Evolutionary conservation across 2,797 vertebrate species (phyloP).

Genomic region (Dipus sagitta): DNA sequence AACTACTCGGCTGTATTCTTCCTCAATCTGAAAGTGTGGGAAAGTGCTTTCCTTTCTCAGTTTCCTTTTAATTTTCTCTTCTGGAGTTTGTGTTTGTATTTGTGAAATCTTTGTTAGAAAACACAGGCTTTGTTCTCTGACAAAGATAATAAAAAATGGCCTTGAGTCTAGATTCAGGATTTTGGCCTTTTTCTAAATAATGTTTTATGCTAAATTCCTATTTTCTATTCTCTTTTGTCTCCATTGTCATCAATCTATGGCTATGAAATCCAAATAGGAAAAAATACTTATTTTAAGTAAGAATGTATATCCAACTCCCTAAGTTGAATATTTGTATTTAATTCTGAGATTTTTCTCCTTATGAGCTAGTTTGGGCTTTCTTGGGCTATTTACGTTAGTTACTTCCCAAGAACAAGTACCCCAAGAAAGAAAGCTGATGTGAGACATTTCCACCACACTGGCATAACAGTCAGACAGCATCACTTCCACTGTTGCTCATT

Average conservation of each 20-base stretch:
- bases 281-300: not conserved
- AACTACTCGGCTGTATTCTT: not conserved
- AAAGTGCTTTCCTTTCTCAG: not conserved
- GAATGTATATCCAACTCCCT: not conserved
- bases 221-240: not conserved
- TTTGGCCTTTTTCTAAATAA: not conserved
- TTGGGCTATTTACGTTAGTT: not conserved
- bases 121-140: not conserved
- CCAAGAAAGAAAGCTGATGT: not conserved
- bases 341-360: not conserved
- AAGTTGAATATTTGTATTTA: not conserved
- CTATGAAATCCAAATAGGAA: not conserved
- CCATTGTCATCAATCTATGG: not conserved
- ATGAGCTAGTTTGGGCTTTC: not conserved
- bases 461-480: not conserved
- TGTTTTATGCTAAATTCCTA: not conserved
- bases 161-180: not conserved
- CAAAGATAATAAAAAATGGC: not conserved
- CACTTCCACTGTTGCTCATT: not conserved
- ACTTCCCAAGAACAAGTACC: not conserved
- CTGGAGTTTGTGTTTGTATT: conserved; percentile 10
- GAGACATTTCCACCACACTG: not conserved
- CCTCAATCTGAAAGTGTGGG: not conserved
- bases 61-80: not conserved
- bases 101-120: not conserved